Conservation (phyloP, 1,140 invertebrate genomes). For the Matsumurasca onukii region DNA sequence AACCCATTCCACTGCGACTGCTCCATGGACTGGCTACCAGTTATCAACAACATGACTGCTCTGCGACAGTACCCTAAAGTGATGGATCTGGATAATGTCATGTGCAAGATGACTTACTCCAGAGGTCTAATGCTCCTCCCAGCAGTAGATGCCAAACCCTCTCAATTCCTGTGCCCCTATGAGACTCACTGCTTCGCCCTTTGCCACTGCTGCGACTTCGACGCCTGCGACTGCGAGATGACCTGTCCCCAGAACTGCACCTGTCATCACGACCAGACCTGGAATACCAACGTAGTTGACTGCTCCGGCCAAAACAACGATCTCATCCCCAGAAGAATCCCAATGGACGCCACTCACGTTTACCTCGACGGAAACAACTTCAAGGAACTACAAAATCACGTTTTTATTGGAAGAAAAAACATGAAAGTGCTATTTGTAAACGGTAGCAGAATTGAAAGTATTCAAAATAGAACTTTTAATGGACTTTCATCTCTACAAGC, state of each 20-base stretch:
- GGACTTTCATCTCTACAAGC: constrained; percentile 77
- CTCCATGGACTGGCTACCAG: constrained; percentile 88
- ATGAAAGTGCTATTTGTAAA: constrained; percentile 84
- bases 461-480: constrained; percentile 91
- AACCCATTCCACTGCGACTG: constrained; percentile 92
- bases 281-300: constrained; percentile 90
- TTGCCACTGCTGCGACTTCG: constrained; percentile 93
- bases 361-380: constrained; percentile 90
- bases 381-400: constrained; percentile 79
- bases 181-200: constrained; percentile 90
- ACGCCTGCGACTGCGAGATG: constrained; percentile 95
- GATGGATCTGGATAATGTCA: constrained; percentile 83
- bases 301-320: constrained; percentile 74
- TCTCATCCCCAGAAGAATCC: constrained; percentile 79
- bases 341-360: constrained; percentile 92
- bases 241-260: constrained; percentile 88
- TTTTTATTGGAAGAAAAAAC: constrained; percentile 90
- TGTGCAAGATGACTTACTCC: constrained; percentile 80
- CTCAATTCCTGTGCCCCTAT: constrained; percentile 88
- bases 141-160: constrained; percentile 61
- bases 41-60: constrained; percentile 80
- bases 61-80: constrained; percentile 78
- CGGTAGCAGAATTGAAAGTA: constrained; percentile 77
- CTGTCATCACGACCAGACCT: constrained; percentile 89
- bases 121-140: constrained; percentile 66